Evolutionary conservation across 2,113 vertebrate species (phyloP).

Genomic region (Psittacula cyanocephala): DNA sequence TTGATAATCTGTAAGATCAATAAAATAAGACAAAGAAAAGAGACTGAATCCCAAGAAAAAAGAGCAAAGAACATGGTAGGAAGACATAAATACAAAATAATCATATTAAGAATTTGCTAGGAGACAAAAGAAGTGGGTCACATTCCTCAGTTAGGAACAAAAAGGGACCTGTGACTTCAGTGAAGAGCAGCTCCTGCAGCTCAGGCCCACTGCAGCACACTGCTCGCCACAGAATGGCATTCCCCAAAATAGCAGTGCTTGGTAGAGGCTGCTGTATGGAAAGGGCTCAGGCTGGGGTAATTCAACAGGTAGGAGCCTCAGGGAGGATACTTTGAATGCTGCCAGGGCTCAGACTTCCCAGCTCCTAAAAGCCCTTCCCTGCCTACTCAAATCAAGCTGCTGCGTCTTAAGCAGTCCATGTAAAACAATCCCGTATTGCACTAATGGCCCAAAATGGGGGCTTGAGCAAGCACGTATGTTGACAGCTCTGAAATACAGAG

Average conservation of each 20-base stretch:
- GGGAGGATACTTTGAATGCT: background rate
- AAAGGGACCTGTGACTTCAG: background rate
- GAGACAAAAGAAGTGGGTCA: background rate
- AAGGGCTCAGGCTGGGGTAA: background rate
- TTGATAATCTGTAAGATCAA: background rate
- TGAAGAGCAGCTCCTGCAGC: background rate
- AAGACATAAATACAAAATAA: background rate
- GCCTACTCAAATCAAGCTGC: background rate
- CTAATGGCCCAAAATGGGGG: constrained; percentile 4
- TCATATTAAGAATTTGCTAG: background rate
- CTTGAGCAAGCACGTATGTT: background rate
- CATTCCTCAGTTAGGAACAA: background rate
- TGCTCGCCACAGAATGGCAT: fast-evolving
- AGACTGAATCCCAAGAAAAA: background rate
- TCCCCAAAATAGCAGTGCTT: background rate
- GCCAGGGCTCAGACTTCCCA: background rate
- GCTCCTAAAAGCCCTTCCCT: background rate
- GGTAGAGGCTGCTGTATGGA: background rate
- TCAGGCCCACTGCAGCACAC: background rate
- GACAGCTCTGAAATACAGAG: constrained; percentile 12
- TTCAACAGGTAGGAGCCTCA: background rate
- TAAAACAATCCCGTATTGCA: background rate
- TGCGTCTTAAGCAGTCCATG: background rate
- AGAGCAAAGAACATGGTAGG: background rate
- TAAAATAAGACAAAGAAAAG: background rate